Percentiles rank a stretch among this genome's conserved stretches.
phyloP scores from a whole-genome alignment of 2,113 vertebrate species.

The Rutilus rutilus region DNA sequence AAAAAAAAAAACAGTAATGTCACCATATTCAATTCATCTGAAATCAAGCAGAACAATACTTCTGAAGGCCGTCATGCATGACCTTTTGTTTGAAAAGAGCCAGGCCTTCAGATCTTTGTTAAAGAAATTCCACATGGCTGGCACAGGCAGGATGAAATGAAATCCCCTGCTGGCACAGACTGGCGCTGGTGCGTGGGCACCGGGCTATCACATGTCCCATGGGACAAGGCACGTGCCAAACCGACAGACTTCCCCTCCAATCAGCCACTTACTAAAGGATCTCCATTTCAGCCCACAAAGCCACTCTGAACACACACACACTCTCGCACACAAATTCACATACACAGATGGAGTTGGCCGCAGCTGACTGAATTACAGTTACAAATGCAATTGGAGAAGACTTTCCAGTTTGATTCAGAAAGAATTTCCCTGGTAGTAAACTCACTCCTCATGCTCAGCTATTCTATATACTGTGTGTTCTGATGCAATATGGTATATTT shows the following conservation, averaged over 20 bases:
- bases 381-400: slow-evolving; percentile 34
- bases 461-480: neutral
- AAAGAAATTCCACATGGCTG: slow-evolving; percentile 43
- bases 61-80: slow-evolving; percentile 19
- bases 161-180: slow-evolving; percentile 53
- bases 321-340: slow-evolving; percentile 41
- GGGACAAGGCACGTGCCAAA: slow-evolving; percentile 57
- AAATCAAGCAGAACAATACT: slow-evolving; percentile 45
- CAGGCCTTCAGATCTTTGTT: slow-evolving; percentile 38
- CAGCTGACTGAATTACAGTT: slow-evolving; percentile 38
- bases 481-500: neutral
- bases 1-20: neutral
- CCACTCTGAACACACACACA: slow-evolving; percentile 44
- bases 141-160: slow-evolving; percentile 44
- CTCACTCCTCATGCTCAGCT: neutral
- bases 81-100: slow-evolving; percentile 42
- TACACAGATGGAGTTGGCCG: slow-evolving; percentile 36
- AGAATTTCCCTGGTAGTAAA: slow-evolving; percentile 11
- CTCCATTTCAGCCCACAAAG: slow-evolving; percentile 52
- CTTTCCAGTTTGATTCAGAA: slow-evolving; percentile 25
- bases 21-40: neutral
- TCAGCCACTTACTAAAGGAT: slow-evolving; percentile 41
- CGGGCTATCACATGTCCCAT: slow-evolving; percentile 52
- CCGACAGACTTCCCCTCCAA: slow-evolving; percentile 53
- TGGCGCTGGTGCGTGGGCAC: slow-evolving; percentile 34